Evolutionary conservation across 2,888 invertebrate genomes (phyloP), one percentile per base, ranked within the genome.

Genomic region (Glyphotaelius pellucidus): DNA sequence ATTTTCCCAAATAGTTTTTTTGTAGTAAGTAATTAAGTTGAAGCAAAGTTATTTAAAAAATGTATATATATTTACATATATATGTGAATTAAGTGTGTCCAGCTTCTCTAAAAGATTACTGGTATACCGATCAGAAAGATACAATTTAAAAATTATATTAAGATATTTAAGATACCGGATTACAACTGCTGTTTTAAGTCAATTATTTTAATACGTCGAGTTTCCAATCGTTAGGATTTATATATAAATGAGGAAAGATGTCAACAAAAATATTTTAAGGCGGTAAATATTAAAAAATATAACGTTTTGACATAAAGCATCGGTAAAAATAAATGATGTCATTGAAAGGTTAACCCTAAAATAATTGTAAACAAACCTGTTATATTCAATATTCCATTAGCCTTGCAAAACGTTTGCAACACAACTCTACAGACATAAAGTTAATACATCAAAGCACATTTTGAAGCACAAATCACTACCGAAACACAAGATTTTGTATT

Each of bases 341-440:
- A 67, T 67, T 67, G 25, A 67, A n/a, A 25, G 67, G 67, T 67
- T 67, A 67, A 67, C 67, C 67, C 67, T n/a, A 67, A 67, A 67
- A 67, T 67, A 67, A 67, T 67, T 67, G 67, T 67, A 67, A 67
- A 67, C 67, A 67, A 67, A 67, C 67, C 67, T 67, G 67, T n/a
- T 67, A 67, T 67, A 67, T 67, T 67, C 67, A 19, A 52, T 67
- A 67, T 67, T 67, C n/a, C 25, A 25, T 9, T n/a, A 25, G 25
- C 67, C 2, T 67, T 67, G 67, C 67, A 67, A 67, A 67, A n/a
- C 67, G 7, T 67, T 67, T 67, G 7, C 67, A 25, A 67, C 7
- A 67, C 25, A 67, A 67, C 67, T 67, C 1, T 67, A 25, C n/a
- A 67, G 25, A 25, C 3, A 67, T n/a, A 67, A 7, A 67, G 9